Evolutionary conservation across 2,888 invertebrate species (phyloP), one percentile per base, ranked within the genome.

Genomic region (Apocheima hispidaria): DNA sequence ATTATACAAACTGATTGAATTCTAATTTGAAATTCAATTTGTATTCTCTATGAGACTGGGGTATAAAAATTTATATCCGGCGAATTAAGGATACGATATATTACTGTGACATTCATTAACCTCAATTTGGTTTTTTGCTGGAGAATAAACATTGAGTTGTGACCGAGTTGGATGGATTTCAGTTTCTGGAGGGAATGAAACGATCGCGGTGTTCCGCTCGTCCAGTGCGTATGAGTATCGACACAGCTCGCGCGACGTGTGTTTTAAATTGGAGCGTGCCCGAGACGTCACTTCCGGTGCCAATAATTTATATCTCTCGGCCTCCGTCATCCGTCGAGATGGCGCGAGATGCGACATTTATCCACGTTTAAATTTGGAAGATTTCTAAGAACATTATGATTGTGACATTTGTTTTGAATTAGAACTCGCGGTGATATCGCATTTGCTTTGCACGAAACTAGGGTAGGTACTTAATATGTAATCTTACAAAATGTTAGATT

Each of bases 221-320:
- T 35, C 35, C 54, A 44, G 55, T 28, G 61, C 2, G 30, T 43
- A 68, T n/a, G 69, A 64, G 63, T 71, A 72, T 70, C 69, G 66
- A 65, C 75, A 70, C 67, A 69, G 75, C 72, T 70, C 69, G 77
- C 71, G 81, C 80, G 81, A 77, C 76, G 77, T 74, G 81, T 83
- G 81, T 88, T 80, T 88, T 86, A 90, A 92, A 91, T 87, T 87
- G 88, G 90, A 90, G 85, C 91, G 81, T 83, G 84, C 75, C 73
- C 75, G 85, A 81, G 82, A 90, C 92, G 92, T 91, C 91, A 91
- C 87, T 91, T 92, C 92, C 92, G 90, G 89, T 90, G 82, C 82
- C 85, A 88, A 91, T 92, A 88, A 90, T 88, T 91, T 90, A 90
- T 88, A 87, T 87, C 86, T 86, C 86, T 83, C 84, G 84, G 86